These are phyloP conservation scores for Pomacea maculata DNA, from an alignment of 1,140 invertebrate genomes.

Conservation along the genomic window DNA sequence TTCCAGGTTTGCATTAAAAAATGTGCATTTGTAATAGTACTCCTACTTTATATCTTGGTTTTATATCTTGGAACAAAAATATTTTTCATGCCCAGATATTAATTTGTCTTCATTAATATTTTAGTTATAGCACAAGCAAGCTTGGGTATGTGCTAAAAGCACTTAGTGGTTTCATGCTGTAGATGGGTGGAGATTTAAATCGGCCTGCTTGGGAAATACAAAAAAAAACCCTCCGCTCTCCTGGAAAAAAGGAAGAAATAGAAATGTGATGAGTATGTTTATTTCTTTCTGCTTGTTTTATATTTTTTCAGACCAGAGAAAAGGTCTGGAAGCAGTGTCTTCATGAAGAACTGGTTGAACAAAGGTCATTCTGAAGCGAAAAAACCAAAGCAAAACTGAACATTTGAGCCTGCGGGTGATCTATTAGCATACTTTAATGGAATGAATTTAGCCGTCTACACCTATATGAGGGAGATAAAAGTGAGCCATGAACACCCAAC, in stretches of 20 bases:
- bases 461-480: no score
- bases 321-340: conserved; percentile 33
- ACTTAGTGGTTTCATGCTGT: neutral
- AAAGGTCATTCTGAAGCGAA: conserved; percentile 10
- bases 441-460: no score
- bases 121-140: neutral
- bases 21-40: neutral
- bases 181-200: neutral
- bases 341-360: conserved; percentile 43
- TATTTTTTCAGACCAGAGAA: conserved; percentile 40
- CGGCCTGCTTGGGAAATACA: neutral
- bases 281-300: neutral
- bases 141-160: neutral
- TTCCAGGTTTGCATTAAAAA: conserved; percentile 71
- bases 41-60: no score
- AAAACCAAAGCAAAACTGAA: conserved; percentile 9
- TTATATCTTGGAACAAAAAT: neutral
- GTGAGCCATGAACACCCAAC: no score
- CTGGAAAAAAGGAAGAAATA: neutral
- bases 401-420: neutral
- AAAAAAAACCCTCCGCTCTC: neutral
- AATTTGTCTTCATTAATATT: neutral
- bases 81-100: neutral
- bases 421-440: no score
- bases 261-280: neutral